Evolutionary conservation across 2,888 invertebrate genomes (phyloP), one percentile per base, ranked within the genome.

Genomic region (Arctia plantaginis): DNA sequence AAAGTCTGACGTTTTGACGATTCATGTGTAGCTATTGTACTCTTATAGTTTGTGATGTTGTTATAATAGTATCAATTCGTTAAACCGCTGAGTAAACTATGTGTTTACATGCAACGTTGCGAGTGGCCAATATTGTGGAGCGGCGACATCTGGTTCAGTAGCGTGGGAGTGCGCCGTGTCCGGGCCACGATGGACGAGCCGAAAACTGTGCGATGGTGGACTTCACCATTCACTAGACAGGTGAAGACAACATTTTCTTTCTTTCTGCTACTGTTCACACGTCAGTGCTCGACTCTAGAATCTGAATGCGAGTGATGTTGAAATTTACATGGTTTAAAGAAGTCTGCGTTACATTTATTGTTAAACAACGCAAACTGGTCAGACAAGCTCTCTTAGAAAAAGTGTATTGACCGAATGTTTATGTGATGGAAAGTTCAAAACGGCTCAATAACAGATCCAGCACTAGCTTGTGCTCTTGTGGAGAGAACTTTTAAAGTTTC

Each of bases 141-240:
- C 23, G 8, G 51, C 3, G 2, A 23, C n/a, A 23, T 12, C n/a
- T 12, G 3, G 20, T 47, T 47, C 4, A 13, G 47, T 47, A 3
- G 18, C 20, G 18, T 13, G 18, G 20, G 3, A n/a, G 55, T 55
- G 55, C 10, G n/a, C n/a, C n/a, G n/a, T n/a, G n/a, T 23, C 10
- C 55, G 55, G n/a, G 7, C 30, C 64, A 35, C n/a, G 23, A 66
- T 66, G 66, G 27, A 41, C 41, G n/a, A 15, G n/a, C 66, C 67
- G 20, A 44, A 15, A 12, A 33, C 41, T 13, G 41, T 13, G 27
- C n/a, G 20, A 10, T 20, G 30, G 10, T 67, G 67, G 67, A 27
- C 30, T 20, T 47, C 47, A 27, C 67, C 67, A 20, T 67, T 67
- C 30, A 23, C 41, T 20, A 47, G 67, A 67, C 67, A 67, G 67